These are phyloP conservation scores for Xyliphius kryptos DNA, from an alignment of 2,113 vertebrate species.

Conservation along the genomic window DNA sequence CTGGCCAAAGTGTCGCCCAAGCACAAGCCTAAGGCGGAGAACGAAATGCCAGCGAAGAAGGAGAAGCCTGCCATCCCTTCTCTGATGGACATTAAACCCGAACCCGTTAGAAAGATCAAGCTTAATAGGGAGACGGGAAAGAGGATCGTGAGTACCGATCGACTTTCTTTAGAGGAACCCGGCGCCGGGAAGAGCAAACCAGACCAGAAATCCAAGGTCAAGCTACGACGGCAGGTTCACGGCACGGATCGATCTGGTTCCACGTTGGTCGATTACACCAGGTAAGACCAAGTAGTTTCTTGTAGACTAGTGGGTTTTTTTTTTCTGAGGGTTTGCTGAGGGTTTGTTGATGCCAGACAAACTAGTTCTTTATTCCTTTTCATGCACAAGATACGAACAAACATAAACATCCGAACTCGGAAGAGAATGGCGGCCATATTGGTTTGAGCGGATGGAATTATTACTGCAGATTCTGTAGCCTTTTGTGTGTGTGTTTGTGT, in stretches of 20 bases:
- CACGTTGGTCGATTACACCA: constrained; percentile 71
- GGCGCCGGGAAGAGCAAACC: constrained; percentile 56
- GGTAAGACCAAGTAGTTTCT: no score
- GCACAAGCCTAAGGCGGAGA: constrained; percentile 43
- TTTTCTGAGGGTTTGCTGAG: no score
- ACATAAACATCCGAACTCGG: no score
- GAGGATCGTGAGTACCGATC: constrained; percentile 71
- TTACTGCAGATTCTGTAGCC: no score
- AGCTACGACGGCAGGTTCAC: constrained; percentile 63
- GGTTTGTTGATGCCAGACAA: no score
- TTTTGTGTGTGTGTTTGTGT: no score
- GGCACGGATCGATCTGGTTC: constrained; percentile 60
- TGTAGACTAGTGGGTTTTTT: no score
- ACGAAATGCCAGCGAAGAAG: constrained; percentile 20
- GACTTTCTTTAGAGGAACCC: constrained; percentile 54
- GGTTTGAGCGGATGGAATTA: no score
- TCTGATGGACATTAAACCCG: constrained; percentile 53
- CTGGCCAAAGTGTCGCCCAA: constrained; percentile 62
- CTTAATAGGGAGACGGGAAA: constrained; percentile 84
- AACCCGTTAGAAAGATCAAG: constrained; percentile 85
- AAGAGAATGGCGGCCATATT: no score
- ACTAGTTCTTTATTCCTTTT: no score
- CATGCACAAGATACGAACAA: no score
- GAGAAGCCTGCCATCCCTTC: constrained; percentile 41
- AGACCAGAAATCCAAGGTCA: constrained; percentile 64